phyloP scores from a whole-genome alignment of 2,888 invertebrate species.

The Hydraecia micacea region DNA sequence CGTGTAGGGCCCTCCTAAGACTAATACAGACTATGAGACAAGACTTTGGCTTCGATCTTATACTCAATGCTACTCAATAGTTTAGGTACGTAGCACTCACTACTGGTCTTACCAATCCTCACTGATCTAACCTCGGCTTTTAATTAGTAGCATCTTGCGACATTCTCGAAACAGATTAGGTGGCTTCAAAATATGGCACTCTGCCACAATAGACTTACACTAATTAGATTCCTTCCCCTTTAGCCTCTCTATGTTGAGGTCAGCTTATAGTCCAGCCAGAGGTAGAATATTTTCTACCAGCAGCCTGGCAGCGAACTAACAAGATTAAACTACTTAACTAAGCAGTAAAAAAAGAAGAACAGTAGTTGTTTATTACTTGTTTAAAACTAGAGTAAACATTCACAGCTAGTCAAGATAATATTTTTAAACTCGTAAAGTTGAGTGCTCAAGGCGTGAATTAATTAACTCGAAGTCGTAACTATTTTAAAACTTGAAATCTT shows the following conservation, averaged over 20 bases:
- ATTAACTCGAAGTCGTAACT: conserved; percentile 60
- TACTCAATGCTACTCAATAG: neutral
- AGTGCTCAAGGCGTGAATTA: conserved; percentile 63
- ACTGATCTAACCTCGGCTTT: conserved; percentile 4
- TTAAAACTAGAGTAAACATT: conserved; percentile 60
- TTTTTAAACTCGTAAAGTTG: conserved; percentile 61
- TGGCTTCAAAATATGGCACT: conserved; percentile 44
- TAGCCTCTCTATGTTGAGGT: conserved; percentile 28
- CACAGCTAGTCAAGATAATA: conserved; percentile 61
- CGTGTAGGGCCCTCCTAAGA: neutral
- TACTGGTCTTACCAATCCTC: neutral
- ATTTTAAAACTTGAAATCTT: conserved; percentile 67
- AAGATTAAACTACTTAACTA: conserved; percentile 41
- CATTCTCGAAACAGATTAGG: conserved; percentile 32
- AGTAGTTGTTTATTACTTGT: conserved; percentile 45
- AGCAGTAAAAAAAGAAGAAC: conserved; percentile 26
- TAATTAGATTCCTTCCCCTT: conserved; percentile 49
- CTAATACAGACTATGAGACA: neutral
- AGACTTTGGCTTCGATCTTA: neutral
- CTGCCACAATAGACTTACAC: conserved; percentile 40
- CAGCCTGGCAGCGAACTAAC: conserved; percentile 11
- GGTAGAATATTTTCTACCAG: conserved; percentile 22
- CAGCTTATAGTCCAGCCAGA: conserved; percentile 18
- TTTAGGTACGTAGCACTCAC: neutral
- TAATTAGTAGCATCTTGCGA: conserved; percentile 40